Evolutionary conservation across 2,888 invertebrate species (phyloP), one percentile per base, ranked within the genome.

Genomic region (Athetis lepigone): DNA sequence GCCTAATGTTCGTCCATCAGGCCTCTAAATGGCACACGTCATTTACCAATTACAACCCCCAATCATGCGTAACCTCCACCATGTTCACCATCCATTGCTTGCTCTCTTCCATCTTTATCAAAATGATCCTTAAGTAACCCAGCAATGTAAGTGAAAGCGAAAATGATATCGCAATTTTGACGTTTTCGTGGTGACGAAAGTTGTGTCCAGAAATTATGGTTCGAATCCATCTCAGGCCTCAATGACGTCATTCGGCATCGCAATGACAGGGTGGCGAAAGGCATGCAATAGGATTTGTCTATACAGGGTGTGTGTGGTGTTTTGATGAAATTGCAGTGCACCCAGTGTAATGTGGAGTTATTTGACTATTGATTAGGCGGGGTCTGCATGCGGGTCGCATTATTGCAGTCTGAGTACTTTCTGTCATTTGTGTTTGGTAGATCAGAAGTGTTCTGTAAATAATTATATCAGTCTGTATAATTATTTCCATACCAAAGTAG

Each of bases 1-100:
- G 90, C 89, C 91, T 94, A 94, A 94, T 94, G 94, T 92, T 87
- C 87, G 87, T 90, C 94, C 93, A 94, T 94, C 93, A 93, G 90
- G 83, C 82, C 90, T 89, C 90, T 92, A 93, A 94, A 94, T 92
- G 93, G 91, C 88, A 88, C 90, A 91, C 92, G 92, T 93, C 93
- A 93, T 88, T 91, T 90, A 88, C 88, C 92, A 91, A 93, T 92
- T 91, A 89, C 86, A 75, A 64, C 59, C 69, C 57, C 46, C 47
- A 75, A 56, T 63, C 49, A 67, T 66, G 18, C 8, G 19, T 4
- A 5, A 16, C 18, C 16, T 42, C 50, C 39, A 7, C 25, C 47
- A 8, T 18, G 5, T 47, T 19, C 13, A 1, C 1, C 46, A 59
- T 83, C 68, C 91, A 89, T 84, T 85, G 83, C 86, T 64, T 25